A percentile compares a stretch with the other conserved stretches of the same genome.
Conservation (phyloP, 1,140 invertebrate species). For the Caerostris darwini region DNA sequence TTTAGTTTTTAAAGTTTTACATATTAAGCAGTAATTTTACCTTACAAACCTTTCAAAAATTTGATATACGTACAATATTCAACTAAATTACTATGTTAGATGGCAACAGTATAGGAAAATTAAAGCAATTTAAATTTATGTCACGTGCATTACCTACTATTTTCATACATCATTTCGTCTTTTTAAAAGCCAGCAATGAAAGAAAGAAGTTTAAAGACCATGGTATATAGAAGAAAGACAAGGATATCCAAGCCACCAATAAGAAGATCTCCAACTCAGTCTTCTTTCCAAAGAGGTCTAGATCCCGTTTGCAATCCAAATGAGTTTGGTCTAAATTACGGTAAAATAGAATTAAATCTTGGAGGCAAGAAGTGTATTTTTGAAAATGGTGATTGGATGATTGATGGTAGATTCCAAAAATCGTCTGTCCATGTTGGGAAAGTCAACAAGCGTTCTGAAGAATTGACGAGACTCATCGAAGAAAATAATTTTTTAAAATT, state of each 20-base stretch:
- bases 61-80: too few species aligned
- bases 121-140: too few species aligned
- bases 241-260: background rate
- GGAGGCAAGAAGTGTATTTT: background rate
- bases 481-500: slow-evolving; percentile 47
- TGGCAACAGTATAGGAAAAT: too few species aligned
- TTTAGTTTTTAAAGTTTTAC: too few species aligned
- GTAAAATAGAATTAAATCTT: background rate
- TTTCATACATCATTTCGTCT: too few species aligned
- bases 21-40: too few species aligned
- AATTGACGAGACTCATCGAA: background rate
- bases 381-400: background rate
- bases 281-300: background rate
- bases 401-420: background rate
- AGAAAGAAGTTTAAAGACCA: background rate
- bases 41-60: too few species aligned
- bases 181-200: too few species aligned
- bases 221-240: background rate
- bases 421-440: too few species aligned
- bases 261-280: slow-evolving; percentile 14
- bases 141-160: too few species aligned
- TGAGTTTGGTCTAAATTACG: slow-evolving; percentile 39
- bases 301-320: slow-evolving; percentile 1
- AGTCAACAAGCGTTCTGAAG: background rate
- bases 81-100: too few species aligned